Base-by-base conservation (phyloP, 2,888 invertebrate species). In the Chloroclystis v-ata region DNA sequence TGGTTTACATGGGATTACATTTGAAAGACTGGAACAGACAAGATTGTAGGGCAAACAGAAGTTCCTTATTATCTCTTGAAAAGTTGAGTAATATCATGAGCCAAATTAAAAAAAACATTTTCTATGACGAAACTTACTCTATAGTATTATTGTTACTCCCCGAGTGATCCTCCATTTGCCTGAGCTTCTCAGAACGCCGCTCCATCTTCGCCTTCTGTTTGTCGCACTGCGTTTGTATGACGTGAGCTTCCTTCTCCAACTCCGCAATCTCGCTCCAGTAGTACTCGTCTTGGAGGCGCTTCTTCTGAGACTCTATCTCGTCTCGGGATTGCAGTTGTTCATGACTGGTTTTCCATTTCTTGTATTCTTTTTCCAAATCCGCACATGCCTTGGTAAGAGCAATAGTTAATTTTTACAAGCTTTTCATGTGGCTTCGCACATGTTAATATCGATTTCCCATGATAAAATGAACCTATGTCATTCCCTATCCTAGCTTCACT, bases 251-350 rank as follows among this genome's bases (percentile, higher is more conserved):
- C 5, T 59, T 54, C 58, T 88, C 87, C 8, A 77, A 60, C 8
- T 82, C 79, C 0, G 65, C 73, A 11, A 91, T 86, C 54, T 85
- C 82, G 47, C 83, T 83, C 86, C 87, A 88, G 14, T 88, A 84
- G 50, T 90, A 83, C 69, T 93, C 92, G 52, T 89, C 83, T 57
- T 91, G 85, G 5, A 92, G 65, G 0, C 69, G 56, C 32, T 76
- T 70, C 33, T 89, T 76, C 53, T 89, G 80, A 2, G 75, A 68
- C 45, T 89, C 84, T 9, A 89, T 78, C 37, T 89, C 80, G 45
- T 90, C 89, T 0, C 90, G 76, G 0, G 90, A 89, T 50, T 89
- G 82, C 28, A 92, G 68, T 39, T 88, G 83, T 28, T 90, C 89
- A 56, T 90, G 81, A 48, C 89, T 89, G 1, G 80, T 75, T 53